Percentiles rank a stretch among this genome's conserved stretches.
Evolutionary conservation across 2,888 invertebrate species (phyloP).

Genomic region (Panorpa germanica): DNA sequence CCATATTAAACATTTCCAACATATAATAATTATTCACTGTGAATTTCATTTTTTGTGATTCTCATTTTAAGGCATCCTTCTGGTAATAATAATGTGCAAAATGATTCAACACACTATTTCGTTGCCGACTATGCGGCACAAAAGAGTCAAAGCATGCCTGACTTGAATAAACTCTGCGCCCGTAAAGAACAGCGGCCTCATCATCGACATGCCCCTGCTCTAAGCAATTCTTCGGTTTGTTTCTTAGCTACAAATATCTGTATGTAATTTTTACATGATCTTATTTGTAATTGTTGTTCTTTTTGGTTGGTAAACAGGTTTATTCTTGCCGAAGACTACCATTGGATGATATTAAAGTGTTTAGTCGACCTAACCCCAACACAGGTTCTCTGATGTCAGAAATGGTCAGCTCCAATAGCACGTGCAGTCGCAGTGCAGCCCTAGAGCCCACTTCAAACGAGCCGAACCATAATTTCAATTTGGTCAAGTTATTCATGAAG

Average conservation of each 20-base stretch:
- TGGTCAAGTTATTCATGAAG: constrained; percentile 77
- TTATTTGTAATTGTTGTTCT: too few species aligned
- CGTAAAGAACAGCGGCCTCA: constrained; percentile 31
- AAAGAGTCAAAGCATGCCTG: constrained; percentile 67
- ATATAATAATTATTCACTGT: constrained; percentile 21
- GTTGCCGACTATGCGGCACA: constrained; percentile 32
- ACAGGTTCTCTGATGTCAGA: constrained; percentile 8
- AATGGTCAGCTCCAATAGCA: too few species aligned
- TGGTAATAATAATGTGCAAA: constrained; percentile 51
- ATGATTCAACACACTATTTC: too few species aligned
- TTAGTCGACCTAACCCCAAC: constrained; percentile 4
- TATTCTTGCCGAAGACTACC: too few species aligned
- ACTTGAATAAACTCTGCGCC: constrained; percentile 42
- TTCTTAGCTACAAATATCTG: constrained; percentile 10
- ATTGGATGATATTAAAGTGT: constrained; percentile 10
- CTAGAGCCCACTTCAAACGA: too few species aligned
- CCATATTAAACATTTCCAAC: constrained; percentile 23
- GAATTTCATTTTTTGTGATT: constrained; percentile 12
- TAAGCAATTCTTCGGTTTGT: constrained; percentile 54
- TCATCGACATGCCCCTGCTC: constrained; percentile 32
- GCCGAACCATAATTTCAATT: too few species aligned
- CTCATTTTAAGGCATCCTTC: constrained; percentile 43
- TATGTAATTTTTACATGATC: too few species aligned
- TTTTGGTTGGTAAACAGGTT: too few species aligned
- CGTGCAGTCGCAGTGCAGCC: too few species aligned